Evolutionary conservation across 2,113 vertebrate genomes (phyloP).

Genomic region (Microcebus griseorufus): DNA sequence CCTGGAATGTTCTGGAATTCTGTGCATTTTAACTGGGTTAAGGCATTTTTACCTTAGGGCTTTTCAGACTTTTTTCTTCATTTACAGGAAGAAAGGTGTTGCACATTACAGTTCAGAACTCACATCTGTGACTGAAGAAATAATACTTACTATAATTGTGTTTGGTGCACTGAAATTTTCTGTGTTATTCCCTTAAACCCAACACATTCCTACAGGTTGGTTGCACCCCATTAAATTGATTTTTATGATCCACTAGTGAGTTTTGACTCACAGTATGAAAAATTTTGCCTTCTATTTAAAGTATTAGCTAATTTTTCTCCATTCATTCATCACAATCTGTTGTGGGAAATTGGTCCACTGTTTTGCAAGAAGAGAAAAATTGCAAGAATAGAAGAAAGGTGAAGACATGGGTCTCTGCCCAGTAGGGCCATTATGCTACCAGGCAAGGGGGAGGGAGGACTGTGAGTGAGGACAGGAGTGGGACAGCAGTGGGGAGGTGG

Average conservation of each 20-base stretch:
- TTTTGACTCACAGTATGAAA: background rate
- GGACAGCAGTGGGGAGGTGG: background rate
- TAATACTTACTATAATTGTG: background rate
- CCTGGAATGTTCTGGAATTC: background rate
- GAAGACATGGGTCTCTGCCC: background rate
- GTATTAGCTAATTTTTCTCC: background rate
- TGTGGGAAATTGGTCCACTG: background rate
- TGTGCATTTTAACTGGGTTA: background rate
- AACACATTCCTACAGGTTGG: background rate
- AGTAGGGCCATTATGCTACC: background rate
- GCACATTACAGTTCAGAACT: too few relatives aligned
- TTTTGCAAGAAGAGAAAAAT: background rate
- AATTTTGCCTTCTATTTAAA: background rate
- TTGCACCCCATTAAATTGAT: background rate
- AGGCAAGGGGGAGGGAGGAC: too few relatives aligned
- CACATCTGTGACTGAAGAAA: background rate
- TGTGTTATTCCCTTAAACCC: background rate
- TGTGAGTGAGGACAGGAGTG: background rate
- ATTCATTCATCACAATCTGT: background rate
- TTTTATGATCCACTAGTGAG: background rate
- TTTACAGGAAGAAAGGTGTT: background rate
- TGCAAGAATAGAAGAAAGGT: background rate
- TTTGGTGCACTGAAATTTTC: background rate
- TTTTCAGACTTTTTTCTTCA: background rate
- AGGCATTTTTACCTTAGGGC: background rate